These are phyloP conservation scores for Actias luna DNA, from an alignment of 2,888 invertebrate genomes.

Conservation along the genomic window DNA sequence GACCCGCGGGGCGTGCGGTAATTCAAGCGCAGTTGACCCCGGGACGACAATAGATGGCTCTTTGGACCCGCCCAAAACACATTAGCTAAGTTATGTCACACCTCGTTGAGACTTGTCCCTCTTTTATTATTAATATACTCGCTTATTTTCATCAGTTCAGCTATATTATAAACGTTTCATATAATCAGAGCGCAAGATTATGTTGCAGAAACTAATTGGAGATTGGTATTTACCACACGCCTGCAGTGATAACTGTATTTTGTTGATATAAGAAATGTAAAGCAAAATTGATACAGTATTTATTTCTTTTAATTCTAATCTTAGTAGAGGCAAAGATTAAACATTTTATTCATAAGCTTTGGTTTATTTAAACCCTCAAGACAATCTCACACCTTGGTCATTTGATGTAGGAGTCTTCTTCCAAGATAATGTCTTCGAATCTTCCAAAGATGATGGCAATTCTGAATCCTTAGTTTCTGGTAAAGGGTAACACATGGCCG, in stretches of 20 bases:
- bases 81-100: conserved; percentile 21
- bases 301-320: not conserved
- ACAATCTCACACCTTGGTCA: conserved; percentile 8
- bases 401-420: conserved; percentile 21
- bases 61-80: conserved; percentile 29
- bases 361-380: not conserved
- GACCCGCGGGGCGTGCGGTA: conserved; percentile 23
- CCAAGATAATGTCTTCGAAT: conserved; percentile 40
- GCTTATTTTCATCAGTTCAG: not conserved
- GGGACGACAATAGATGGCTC: conserved; percentile 28
- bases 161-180: not conserved
- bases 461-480: conserved; percentile 80
- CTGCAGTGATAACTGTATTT: too few species aligned
- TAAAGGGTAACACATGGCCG: conserved; percentile 82
- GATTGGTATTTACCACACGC: not conserved
- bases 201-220: not conserved
- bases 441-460: conserved; percentile 57
- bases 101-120: not conserved
- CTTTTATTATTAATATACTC: not conserved
- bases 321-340: not conserved
- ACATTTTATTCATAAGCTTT: not conserved
- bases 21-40: conserved; percentile 31
- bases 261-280: not conserved
- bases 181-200: not conserved
- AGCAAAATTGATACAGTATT: not conserved